Percentiles rank a stretch among this genome's conserved stretches.
These are phyloP conservation scores for Catharus ustulatus DNA, from an alignment of 2,797 vertebrate genomes.

Conservation along the genomic window DNA sequence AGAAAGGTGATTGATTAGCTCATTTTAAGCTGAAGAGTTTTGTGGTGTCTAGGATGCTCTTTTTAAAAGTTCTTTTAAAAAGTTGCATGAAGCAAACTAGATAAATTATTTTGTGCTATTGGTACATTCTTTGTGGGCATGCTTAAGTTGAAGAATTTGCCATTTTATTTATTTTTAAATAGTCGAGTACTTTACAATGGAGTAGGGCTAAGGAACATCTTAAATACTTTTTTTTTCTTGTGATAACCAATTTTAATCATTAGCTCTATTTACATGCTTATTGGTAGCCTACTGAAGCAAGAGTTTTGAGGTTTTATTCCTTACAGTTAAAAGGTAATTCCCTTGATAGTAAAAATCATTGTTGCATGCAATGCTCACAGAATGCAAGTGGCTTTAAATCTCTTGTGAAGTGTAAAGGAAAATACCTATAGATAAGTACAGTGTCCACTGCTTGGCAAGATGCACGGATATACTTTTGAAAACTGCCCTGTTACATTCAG, in stretches of 20 bases:
- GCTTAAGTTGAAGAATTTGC: not conserved
- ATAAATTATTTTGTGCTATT: not conserved
- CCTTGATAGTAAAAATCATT: not conserved
- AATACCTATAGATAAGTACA: not conserved
- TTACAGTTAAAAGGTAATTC: not conserved
- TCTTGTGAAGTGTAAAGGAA: not conserved
- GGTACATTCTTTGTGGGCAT: not conserved
- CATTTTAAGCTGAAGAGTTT: constrained; percentile 6
- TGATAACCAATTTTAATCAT: not conserved
- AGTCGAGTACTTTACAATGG: not conserved
- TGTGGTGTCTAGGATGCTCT: constrained; percentile 14
- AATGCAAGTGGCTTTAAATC: not conserved
- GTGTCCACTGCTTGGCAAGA: not conserved
- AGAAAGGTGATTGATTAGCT: not conserved
- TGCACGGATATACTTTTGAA: not conserved
- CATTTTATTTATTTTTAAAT: not conserved
- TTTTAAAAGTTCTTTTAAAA: not conserved
- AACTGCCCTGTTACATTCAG: not conserved
- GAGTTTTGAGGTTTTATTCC: not conserved
- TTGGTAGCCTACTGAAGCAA: not conserved
- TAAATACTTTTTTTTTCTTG: not conserved
- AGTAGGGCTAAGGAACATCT: not conserved
- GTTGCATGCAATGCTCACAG: not conserved
- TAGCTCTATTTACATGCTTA: not conserved
- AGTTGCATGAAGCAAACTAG: constrained; percentile 44